phyloP scores from a whole-genome alignment of 92 coral and sea anemone genomes.

The Montipora capitata region DNA sequence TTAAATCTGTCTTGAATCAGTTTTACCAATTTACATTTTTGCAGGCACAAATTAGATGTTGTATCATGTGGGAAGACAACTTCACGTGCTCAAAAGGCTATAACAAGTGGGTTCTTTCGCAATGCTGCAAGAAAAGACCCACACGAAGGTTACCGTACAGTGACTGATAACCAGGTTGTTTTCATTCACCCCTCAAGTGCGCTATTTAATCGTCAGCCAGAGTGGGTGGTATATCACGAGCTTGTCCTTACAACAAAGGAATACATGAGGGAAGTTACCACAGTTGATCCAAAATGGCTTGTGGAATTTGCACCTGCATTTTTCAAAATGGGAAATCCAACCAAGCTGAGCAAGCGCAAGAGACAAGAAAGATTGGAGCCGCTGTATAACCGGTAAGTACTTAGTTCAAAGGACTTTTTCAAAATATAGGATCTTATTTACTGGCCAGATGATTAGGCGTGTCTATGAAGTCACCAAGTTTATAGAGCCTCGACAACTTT shows the following conservation, averaged over 20 bases:
- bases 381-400: conserved; percentile 92
- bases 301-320: conserved; percentile 98
- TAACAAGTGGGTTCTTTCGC: conserved; percentile 98
- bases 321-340: conserved; percentile 95
- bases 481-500: too few relatives aligned
- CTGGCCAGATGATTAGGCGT: too few relatives aligned
- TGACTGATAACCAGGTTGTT: conserved; percentile 96
- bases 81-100: conserved; percentile 96
- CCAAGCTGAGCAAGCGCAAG: conserved; percentile 97
- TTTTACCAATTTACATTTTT: background rate
- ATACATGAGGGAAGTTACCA: conserved; percentile 98
- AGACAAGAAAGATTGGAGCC: conserved; percentile 97
- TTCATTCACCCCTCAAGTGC: conserved; percentile 99
- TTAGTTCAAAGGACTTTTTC: background rate
- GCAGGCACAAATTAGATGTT: conserved; percentile 98
- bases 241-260: conserved; percentile 97
- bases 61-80: conserved; percentile 97
- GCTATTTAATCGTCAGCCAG: conserved; percentile 98
- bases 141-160: conserved; percentile 99
- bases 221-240: conserved; percentile 99
- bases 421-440: too few relatives aligned
- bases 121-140: conserved; percentile 99
- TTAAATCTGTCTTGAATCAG: too few relatives aligned
- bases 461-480: too few relatives aligned
- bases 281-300: conserved; percentile 97